Evolutionary conservation across 2,113 vertebrate genomes (phyloP).

Genomic region (Malurus melanocephalus): DNA sequence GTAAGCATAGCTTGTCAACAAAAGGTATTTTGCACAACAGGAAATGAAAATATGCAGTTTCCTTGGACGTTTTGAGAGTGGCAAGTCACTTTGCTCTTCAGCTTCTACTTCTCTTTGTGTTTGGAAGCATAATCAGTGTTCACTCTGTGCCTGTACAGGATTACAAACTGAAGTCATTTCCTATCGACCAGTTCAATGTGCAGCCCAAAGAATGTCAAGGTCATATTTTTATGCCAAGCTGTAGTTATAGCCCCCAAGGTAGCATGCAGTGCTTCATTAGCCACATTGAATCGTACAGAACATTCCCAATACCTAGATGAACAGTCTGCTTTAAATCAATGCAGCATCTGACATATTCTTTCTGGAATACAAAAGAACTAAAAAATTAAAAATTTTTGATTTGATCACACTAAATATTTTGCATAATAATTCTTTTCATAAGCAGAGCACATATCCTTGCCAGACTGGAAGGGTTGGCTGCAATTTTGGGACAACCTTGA

Average conservation of each 20-base stretch:
- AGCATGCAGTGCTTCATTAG: not conserved
- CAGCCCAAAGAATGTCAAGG: constrained; percentile 33
- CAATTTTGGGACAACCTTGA: not conserved
- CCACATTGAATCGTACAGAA: not conserved
- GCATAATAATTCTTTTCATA: not conserved
- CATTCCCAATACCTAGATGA: not conserved
- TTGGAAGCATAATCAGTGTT: not conserved
- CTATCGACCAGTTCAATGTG: not conserved
- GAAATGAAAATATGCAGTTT: not conserved
- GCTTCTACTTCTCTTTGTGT: not conserved
- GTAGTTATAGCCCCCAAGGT: not conserved
- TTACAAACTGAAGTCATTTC: not conserved
- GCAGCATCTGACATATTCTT: not conserved
- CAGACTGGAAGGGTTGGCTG: not conserved
- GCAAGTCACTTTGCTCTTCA: not conserved
- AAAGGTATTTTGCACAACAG: not conserved
- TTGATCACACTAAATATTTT: not conserved
- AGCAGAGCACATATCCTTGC: not conserved
- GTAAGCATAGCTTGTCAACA: not conserved
- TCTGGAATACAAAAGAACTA: not conserved
- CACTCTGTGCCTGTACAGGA: not conserved
- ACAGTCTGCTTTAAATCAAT: not conserved
- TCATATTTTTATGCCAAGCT: not conserved
- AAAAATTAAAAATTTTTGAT: not conserved
- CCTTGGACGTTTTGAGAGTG: not conserved